Evolutionary conservation across 1,140 invertebrate genomes (phyloP).

Genomic region (Teleogryllus occipitalis): DNA sequence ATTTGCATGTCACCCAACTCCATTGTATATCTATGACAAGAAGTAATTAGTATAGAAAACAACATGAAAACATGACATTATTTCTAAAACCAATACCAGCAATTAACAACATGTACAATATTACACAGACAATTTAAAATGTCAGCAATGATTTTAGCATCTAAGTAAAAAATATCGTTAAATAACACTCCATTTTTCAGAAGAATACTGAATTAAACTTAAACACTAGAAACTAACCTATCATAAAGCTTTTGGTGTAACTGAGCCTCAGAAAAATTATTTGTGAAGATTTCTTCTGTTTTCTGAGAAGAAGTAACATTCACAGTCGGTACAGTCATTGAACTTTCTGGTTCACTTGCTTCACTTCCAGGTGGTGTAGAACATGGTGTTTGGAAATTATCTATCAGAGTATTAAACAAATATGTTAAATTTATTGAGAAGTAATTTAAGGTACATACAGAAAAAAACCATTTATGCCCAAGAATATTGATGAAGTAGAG

Average conservation of each 20-base stretch:
- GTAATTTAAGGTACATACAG: too few species aligned
- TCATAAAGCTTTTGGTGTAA: slow-evolving; percentile 72
- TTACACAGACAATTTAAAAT: too few species aligned
- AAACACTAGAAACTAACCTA: slow-evolving; percentile 32
- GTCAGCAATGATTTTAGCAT: too few species aligned
- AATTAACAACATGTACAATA: too few species aligned
- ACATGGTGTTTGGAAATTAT: slow-evolving; percentile 75
- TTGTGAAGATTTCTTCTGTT: slow-evolving; percentile 27
- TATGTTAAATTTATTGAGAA: too few species aligned
- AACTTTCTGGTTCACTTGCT: slow-evolving; percentile 46
- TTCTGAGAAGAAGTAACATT: neutral
- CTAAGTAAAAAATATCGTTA: too few species aligned
- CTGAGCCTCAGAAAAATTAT: slow-evolving; percentile 49
- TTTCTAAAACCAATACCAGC: too few species aligned
- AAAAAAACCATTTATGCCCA: too few species aligned
- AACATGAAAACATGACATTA: too few species aligned
- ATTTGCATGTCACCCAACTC: slow-evolving; percentile 82
- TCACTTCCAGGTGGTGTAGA: slow-evolving; percentile 81
- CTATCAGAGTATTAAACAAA: neutral
- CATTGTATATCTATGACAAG: slow-evolving; percentile 61
- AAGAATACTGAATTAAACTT: too few species aligned
- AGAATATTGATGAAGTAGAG: too few species aligned
- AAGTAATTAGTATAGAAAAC: neutral
- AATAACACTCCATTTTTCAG: too few species aligned
- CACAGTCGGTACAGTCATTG: slow-evolving; percentile 23